Conservation (phyloP, 2,797 vertebrate genomes). For the Myioborus miniatus region DNA sequence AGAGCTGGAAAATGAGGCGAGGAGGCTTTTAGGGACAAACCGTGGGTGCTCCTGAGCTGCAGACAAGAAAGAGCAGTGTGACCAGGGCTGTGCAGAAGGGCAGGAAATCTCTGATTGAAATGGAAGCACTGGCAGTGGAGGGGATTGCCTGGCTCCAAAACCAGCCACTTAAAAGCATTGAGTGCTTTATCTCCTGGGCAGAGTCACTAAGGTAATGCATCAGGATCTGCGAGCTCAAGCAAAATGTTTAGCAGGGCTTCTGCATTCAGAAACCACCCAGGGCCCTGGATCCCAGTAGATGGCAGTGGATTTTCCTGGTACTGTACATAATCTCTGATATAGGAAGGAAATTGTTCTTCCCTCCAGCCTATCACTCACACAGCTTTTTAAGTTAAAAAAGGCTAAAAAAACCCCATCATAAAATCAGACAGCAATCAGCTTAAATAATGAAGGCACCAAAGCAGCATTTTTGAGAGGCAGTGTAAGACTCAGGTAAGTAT, state of each 20-base stretch:
- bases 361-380: background rate
- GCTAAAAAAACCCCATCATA: background rate
- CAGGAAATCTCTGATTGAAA: background rate
- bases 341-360: background rate
- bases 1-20: background rate
- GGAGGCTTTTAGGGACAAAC: background rate
- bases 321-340: rapidly evolving
- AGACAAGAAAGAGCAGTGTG: background rate
- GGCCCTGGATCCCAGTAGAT: background rate
- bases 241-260: background rate
- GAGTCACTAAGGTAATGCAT: background rate
- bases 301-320: background rate
- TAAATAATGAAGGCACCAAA: background rate
- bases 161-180: background rate
- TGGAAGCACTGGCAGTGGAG: background rate
- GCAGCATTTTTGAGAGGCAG: background rate
- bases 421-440: background rate
- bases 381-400: background rate
- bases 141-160: background rate
- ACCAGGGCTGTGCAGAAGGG: background rate
- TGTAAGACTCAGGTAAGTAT: background rate
- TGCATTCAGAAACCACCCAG: background rate
- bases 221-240: background rate
- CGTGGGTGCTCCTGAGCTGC: background rate
- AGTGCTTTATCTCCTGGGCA: background rate